A percentile compares a stretch with the other conserved stretches of the same genome.
Conservation (phyloP, 2,888 invertebrate species). For the Periphyllus acericola region DNA sequence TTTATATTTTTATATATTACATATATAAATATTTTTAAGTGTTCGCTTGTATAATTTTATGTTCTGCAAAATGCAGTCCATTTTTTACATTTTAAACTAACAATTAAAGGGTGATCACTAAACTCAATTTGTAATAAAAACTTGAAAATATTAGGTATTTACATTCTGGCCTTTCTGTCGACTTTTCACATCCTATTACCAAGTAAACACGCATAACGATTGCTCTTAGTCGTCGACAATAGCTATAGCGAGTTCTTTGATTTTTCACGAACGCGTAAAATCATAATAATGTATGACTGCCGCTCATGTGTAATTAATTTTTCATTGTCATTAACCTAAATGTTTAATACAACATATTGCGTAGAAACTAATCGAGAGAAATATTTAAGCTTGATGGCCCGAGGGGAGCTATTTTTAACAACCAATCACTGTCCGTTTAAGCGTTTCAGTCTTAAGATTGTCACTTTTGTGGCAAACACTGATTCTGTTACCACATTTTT, state of each 20-base stretch:
- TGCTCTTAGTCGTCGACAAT: too few species aligned
- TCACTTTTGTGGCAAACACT: neutral
- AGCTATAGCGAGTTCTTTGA: neutral
- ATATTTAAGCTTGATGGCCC: neutral
- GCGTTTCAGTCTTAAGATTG: neutral
- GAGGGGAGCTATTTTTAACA: constrained; percentile 12
- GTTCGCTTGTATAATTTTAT: too few species aligned
- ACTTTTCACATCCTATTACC: too few species aligned
- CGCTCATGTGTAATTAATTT: neutral
- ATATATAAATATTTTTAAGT: too few species aligned
- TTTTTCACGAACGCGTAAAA: neutral
- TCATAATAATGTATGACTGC: neutral
- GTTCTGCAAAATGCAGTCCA: too few species aligned
- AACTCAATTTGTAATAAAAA: too few species aligned
- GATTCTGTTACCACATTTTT: neutral
- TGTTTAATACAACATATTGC: neutral
- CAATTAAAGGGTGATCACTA: too few species aligned
- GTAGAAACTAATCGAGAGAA: neutral
- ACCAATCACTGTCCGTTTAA: neutral
- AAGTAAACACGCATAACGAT: too few species aligned
- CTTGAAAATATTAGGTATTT: too few species aligned
- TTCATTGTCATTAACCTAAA: neutral
- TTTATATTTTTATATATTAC: too few species aligned
- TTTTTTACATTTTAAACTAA: too few species aligned
- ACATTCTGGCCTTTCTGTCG: too few species aligned